These are phyloP conservation scores for Thryonomys swinderianus DNA, from an alignment of 2,113 vertebrate genomes.

Conservation along the genomic window DNA sequence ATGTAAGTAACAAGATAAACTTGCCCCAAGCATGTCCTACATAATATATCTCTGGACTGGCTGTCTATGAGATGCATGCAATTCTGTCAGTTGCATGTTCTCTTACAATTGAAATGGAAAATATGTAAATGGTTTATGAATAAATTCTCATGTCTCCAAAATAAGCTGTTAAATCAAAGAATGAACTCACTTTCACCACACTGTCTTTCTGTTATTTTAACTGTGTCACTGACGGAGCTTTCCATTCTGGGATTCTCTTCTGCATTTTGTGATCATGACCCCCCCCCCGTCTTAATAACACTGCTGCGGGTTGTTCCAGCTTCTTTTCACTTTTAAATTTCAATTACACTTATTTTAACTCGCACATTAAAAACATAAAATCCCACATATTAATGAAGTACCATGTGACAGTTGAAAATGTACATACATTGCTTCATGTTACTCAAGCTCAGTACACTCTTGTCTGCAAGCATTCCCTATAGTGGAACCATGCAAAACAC, in stretches of 20 bases:
- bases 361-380: not conserved
- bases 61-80: not conserved
- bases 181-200: not conserved
- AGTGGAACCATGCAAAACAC: not conserved
- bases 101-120: not conserved
- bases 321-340: not conserved
- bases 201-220: not conserved
- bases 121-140: not conserved
- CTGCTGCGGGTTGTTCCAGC: not conserved
- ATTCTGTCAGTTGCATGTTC: not conserved
- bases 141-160: not conserved
- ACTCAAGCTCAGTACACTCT: too few relatives aligned
- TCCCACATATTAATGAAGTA: not conserved
- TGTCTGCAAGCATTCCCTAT: not conserved
- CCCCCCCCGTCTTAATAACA: not conserved
- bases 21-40: not conserved
- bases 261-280: not conserved
- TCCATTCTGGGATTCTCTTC: not conserved
- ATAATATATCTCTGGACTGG: not conserved
- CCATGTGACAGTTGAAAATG: not conserved
- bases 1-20: not conserved
- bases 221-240: not conserved
- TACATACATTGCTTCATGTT: not conserved
- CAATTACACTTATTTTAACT: not conserved
- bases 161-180: not conserved